phyloP scores from a whole-genome alignment of 1,140 invertebrate species.

The Tetramorium parvispinum region DNA sequence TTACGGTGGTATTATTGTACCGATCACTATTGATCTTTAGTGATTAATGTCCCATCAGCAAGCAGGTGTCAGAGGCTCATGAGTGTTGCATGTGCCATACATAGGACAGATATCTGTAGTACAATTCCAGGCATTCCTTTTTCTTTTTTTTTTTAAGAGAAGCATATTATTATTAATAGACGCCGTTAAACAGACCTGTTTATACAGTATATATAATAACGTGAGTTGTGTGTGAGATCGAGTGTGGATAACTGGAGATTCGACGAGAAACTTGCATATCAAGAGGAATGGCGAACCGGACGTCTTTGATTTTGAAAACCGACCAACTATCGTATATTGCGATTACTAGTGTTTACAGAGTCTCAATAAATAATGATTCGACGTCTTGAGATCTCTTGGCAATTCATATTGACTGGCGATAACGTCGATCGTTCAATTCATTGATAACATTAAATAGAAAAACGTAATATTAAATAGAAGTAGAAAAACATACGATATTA shows the following conservation, averaged over 20 bases:
- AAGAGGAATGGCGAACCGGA: not conserved
- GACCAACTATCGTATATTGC: too few relatives aligned
- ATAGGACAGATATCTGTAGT: constrained; percentile 76
- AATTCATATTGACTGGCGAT: not conserved
- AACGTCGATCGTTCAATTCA: not conserved
- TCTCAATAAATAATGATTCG: not conserved
- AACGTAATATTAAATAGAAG: not conserved
- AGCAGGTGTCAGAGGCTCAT: constrained; percentile 83
- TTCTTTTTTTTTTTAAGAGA: constrained; percentile 69
- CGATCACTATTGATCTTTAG: constrained; percentile 75
- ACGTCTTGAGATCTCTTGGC: not conserved
- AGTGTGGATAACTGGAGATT: constrained; percentile 22
- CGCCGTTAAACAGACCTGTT: constrained; percentile 55
- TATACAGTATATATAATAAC: constrained; percentile 37
- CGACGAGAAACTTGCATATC: constrained; percentile 5
- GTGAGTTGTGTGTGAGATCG: not conserved
- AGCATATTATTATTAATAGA: constrained; percentile 68
- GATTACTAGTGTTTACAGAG: not conserved
- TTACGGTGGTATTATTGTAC: constrained; percentile 69
- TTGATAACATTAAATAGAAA: not conserved
- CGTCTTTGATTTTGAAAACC: not conserved
- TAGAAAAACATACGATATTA: too few relatives aligned
- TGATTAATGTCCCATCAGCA: constrained; percentile 83
- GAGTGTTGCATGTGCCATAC: constrained; percentile 81
- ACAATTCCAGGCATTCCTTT: constrained; percentile 80